A percentile compares a stretch with the other conserved stretches of the same genome.
These are phyloP conservation scores for Brachionus asplanchnoidis DNA, from an alignment of 1,140 invertebrate genomes.

Conservation along the genomic window DNA sequence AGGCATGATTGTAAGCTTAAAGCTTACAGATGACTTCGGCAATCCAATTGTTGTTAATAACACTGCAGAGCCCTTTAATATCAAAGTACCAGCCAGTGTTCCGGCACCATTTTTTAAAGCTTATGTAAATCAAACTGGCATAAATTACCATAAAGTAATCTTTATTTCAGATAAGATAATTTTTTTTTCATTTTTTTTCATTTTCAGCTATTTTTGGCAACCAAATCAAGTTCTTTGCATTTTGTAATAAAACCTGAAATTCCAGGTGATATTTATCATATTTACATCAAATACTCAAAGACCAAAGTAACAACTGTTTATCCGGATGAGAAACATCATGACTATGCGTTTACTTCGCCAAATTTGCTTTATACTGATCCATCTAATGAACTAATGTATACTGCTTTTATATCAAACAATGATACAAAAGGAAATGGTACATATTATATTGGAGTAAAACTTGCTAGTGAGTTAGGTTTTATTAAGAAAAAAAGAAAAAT, in stretches of 20 bases:
- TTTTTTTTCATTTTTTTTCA: not conserved
- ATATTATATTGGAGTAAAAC: constrained; percentile 51
- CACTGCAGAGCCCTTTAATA: constrained; percentile 46
- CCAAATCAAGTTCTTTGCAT: constrained; percentile 49
- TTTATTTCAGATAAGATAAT: too few relatives aligned
- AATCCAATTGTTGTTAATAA: constrained; percentile 45
- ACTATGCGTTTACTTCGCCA: constrained; percentile 43
- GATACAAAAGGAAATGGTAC: constrained; percentile 50
- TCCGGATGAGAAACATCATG: constrained; percentile 51
- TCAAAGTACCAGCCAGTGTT: not conserved
- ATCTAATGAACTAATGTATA: constrained; percentile 44
- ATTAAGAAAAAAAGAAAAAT: not conserved
- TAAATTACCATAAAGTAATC: constrained; percentile 49
- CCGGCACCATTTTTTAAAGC: not conserved
- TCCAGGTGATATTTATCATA: constrained; percentile 44
- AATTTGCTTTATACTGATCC: not conserved
- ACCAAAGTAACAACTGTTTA: constrained; percentile 42
- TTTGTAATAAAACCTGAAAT: constrained; percentile 46
- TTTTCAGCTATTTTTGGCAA: constrained; percentile 45
- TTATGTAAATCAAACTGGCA: constrained; percentile 16
- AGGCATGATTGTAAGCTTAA: constrained; percentile 26
- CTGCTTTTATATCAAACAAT: constrained; percentile 44
- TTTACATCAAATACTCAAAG: constrained; percentile 47
- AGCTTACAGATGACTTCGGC: constrained; percentile 42
- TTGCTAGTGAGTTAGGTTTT: constrained; percentile 44